These are phyloP conservation scores for Protonibea diacanthus DNA, from an alignment of 2,797 vertebrate genomes.

Conservation along the genomic window DNA sequence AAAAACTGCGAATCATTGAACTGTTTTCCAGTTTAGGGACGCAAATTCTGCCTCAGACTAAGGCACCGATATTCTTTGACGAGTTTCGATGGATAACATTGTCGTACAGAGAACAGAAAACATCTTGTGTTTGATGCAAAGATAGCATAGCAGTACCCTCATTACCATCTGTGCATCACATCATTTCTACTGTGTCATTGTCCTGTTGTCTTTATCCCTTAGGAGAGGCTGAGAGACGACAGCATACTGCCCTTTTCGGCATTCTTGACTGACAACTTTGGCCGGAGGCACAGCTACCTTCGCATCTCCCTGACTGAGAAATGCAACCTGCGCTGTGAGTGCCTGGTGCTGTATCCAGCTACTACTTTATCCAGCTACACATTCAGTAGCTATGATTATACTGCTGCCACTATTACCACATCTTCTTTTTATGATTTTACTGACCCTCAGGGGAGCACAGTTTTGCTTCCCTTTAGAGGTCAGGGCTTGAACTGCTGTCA, in stretches of 20 bases:
- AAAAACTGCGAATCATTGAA: no score
- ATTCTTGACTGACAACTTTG: constrained; percentile 93
- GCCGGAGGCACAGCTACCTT: constrained; percentile 93
- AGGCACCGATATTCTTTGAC: not conserved
- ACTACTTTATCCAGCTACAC: not conserved
- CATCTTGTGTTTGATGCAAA: not conserved
- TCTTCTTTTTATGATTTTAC: not conserved
- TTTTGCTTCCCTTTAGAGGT: not conserved
- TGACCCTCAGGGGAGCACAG: not conserved
- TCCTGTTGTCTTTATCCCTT: constrained; percentile 16
- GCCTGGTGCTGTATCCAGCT: not conserved
- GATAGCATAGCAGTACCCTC: not conserved
- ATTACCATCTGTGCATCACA: not conserved
- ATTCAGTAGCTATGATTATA: not conserved
- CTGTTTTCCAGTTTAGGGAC: not conserved
- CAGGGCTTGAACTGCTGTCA: not conserved
- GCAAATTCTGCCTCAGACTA: not conserved
- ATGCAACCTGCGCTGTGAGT: constrained; percentile 98
- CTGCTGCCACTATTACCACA: not conserved
- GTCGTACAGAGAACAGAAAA: not conserved
- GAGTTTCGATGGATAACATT: not conserved
- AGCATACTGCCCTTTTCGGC: constrained; percentile 89
- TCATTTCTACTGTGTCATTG: not conserved
- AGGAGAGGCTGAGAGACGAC: constrained; percentile 82
- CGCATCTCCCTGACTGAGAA: constrained; percentile 97